Percentiles rank a stretch among this genome's conserved stretches.
phyloP scores from a whole-genome alignment of 2,113 vertebrate genomes.

The Xyliphius kryptos region DNA sequence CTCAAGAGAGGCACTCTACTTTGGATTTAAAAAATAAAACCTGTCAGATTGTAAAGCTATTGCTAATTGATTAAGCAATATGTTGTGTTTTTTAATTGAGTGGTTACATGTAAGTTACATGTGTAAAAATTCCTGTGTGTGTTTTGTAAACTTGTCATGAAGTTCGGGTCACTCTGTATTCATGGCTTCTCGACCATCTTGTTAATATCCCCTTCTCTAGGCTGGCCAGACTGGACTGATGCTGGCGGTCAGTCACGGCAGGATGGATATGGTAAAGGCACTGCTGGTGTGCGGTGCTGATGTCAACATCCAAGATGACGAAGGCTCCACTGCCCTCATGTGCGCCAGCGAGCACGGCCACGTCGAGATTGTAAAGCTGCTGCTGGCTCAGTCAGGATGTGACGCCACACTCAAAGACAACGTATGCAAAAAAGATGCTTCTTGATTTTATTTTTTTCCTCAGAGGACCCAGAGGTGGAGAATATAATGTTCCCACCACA shows the following conservation, averaged over 20 bases:
- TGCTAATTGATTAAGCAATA: too few species aligned
- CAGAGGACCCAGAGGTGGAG: too few species aligned
- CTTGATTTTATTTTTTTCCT: neutral
- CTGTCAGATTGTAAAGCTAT: too few species aligned
- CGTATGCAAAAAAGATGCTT: constrained; percentile 66
- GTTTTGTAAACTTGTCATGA: too few species aligned
- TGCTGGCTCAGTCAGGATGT: constrained; percentile 84
- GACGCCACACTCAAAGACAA: constrained; percentile 87
- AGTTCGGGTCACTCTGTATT: neutral
- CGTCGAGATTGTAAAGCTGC: constrained; percentile 90
- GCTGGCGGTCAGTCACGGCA: constrained; percentile 92
- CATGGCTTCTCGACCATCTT: neutral
- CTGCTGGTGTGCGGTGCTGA: constrained; percentile 83
- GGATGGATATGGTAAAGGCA: constrained; percentile 95
- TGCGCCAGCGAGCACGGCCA: constrained; percentile 95
- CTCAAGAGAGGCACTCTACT: too few species aligned
- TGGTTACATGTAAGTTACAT: too few species aligned
- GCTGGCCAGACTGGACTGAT: constrained; percentile 95
- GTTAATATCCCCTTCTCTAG: constrained; percentile 49
- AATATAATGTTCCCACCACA: too few species aligned
- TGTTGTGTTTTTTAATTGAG: too few species aligned
- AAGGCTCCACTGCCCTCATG: constrained; percentile 95
- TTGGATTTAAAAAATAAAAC: too few species aligned
- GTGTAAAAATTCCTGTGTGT: too few species aligned
- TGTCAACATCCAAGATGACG: constrained; percentile 91